Conservation (phyloP, 2,797 vertebrate species). For the Sebastes kiyomatsui region DNA sequence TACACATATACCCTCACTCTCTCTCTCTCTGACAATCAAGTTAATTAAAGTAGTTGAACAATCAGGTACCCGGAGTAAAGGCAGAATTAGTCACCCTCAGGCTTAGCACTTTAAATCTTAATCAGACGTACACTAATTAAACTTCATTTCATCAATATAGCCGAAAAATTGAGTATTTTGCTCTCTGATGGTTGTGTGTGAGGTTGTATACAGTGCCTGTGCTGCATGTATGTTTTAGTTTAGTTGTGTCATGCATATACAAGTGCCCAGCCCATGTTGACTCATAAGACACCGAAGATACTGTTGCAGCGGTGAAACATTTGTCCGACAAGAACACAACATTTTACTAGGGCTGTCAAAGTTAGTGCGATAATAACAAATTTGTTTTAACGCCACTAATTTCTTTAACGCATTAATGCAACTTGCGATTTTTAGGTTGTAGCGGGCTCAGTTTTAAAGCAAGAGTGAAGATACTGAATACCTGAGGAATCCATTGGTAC, state of each 20-base stretch:
- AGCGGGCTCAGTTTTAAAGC: no score
- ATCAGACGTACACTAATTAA: conserved; percentile 75
- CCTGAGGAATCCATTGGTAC: no score
- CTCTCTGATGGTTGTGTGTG: background rate
- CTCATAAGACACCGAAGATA: background rate
- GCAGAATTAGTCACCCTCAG: conserved; percentile 61
- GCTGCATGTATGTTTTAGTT: background rate
- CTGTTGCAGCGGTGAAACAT: background rate
- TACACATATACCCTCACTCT: conserved; percentile 2
- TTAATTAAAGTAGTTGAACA: conserved; percentile 77
- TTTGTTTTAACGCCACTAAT: no score
- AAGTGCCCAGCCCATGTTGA: background rate
- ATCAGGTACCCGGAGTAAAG: conserved; percentile 64
- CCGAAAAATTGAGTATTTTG: conserved; percentile 19
- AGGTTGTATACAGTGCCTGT: background rate
- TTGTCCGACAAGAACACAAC: background rate
- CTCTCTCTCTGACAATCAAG: conserved; percentile 57
- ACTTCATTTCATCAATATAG: conserved; percentile 50
- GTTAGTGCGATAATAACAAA: no score
- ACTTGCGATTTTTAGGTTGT: no score
- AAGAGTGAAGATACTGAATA: no score
- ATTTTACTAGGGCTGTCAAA: no score
- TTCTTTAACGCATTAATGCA: no score
- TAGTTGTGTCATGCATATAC: background rate
- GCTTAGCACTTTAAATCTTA: conserved; percentile 68